Base-by-base conservation (phyloP, 1,140 invertebrate genomes). In the Macrostomum lignano region DNA sequence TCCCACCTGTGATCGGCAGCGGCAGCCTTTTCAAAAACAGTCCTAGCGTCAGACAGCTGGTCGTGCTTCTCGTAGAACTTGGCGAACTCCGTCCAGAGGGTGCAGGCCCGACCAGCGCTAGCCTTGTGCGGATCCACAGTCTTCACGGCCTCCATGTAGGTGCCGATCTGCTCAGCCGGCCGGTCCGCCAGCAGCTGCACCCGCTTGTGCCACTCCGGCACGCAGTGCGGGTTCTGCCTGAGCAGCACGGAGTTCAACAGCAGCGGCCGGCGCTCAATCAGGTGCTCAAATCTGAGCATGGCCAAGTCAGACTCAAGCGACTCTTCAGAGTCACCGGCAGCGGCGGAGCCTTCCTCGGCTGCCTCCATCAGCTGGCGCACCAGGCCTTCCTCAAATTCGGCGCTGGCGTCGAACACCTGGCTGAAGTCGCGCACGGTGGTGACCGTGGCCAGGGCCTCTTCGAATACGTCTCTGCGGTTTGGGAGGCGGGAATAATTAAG, bases 381-480 rank as follows among this genome's bases (percentile, higher is more conserved):
- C 46, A 76, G 72, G 23, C 79, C 64, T 60, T 96, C 86, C 62
- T 94, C 84, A 68, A 94, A 96, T 57, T 94, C 82, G 7, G 84
- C 77, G 64, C 93, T 96, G 2, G 86, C 82, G 67, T 98, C 88
- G 63, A 96, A 98, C 2, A 86, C 74, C 61, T 96, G 86, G 1
- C 84, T 86, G 50, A 98, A 98, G 62, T 98, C 91, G 45, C 86
- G 62, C 1, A 70, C 68, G 10, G 88, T 98, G 15, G 76, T 78
- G 1, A 98, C 84, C 26, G 77, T 91, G 57, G 79, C 72, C 46
- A 98, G 77, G 14, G 84, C 82, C 66, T 98, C 91, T 60, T 98
- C 88, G 61, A 91, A 98, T 40, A 98, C 84, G 56, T 98, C 91
- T 43, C 88, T n/a, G n/a, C n/a, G n/a, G n/a, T n/a, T n/a, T n/a